Percentiles rank a stretch among this genome's conserved stretches.
phyloP scores from a whole-genome alignment of 2,888 invertebrate species.

The Seladonia tumulorum region DNA sequence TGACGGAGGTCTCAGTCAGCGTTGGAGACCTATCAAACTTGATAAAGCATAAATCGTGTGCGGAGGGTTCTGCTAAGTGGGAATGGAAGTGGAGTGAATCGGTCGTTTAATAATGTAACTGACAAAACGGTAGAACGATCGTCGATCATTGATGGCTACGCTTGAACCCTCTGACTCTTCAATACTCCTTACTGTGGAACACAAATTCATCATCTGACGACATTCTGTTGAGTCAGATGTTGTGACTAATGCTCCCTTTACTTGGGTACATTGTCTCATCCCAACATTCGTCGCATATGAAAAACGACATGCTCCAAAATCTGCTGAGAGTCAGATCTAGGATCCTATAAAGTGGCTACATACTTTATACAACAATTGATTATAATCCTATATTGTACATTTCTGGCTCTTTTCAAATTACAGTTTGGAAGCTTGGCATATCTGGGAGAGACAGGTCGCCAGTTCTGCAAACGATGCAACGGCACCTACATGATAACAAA shows the following conservation, averaged over 20 bases:
- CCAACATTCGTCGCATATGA: background rate
- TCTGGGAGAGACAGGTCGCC: conserved; percentile 47
- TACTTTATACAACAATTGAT: background rate
- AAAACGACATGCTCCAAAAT: background rate
- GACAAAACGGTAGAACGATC: conserved; percentile 57
- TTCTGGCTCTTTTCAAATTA: background rate
- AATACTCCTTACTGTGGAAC: background rate
- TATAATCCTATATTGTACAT: background rate
- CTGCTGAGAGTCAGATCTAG: background rate
- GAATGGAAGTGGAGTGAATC: conserved; percentile 68
- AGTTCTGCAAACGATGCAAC: conserved; percentile 49
- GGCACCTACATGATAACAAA: background rate
- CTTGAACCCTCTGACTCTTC: background rate
- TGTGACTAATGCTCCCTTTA: background rate
- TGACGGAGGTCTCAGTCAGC: conserved; percentile 63
- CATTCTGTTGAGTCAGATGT: background rate
- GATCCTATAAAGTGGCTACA: background rate
- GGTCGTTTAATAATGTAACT: conserved; percentile 65
- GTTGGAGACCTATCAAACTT: conserved; percentile 69
- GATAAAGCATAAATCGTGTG: conserved; percentile 68
- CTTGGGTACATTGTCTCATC: background rate
- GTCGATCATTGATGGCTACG: conserved; percentile 47
- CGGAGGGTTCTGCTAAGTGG: conserved; percentile 69
- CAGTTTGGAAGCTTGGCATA: conserved; percentile 66
- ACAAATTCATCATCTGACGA: background rate